A percentile compares a stretch with the other conserved stretches of the same genome.
Evolutionary conservation across 1,140 invertebrate species (phyloP).

Genomic region (Scaptomyza montana): DNA sequence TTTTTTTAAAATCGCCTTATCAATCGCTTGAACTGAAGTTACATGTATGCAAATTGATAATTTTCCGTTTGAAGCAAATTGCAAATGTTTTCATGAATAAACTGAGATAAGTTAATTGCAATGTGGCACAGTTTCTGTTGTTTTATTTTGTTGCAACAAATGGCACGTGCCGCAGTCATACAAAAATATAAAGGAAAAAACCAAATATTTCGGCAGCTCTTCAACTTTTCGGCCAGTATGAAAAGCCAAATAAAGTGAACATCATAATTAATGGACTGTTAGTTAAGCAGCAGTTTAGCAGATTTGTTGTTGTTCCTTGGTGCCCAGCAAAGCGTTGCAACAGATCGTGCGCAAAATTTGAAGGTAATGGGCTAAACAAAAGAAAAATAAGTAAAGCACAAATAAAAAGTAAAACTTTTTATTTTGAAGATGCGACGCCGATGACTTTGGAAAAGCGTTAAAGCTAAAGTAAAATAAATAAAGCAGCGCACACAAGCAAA

Average conservation of each 20-base stretch:
- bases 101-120: slow-evolving; percentile 15
- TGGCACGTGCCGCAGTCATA: slow-evolving; percentile 45
- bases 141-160: slow-evolving; percentile 1
- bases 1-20: neutral
- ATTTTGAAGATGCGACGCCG: slow-evolving; percentile 45
- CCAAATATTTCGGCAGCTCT: slow-evolving; percentile 30
- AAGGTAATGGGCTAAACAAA: slow-evolving; percentile 47
- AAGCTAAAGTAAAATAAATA: slow-evolving; percentile 76
- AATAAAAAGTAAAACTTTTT: slow-evolving; percentile 72
- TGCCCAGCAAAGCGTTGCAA: slow-evolving; percentile 74
- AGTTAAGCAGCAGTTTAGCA: slow-evolving; percentile 67
- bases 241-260: slow-evolving; percentile 32
- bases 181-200: slow-evolving; percentile 38
- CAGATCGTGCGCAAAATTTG: slow-evolving; percentile 81
- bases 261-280: slow-evolving; percentile 63
- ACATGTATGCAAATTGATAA: slow-evolving; percentile 60
- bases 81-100: slow-evolving; percentile 24
- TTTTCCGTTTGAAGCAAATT: slow-evolving; percentile 25
- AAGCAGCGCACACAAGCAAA: slow-evolving; percentile 33
- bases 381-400: slow-evolving; percentile 8
- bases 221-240: slow-evolving; percentile 38
- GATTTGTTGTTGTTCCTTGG: slow-evolving; percentile 28
- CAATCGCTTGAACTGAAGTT: slow-evolving; percentile 17
- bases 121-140: slow-evolving; percentile 2
- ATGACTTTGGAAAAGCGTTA: slow-evolving; percentile 78